Evolutionary conservation across 2,797 vertebrate genomes (phyloP).

Genomic region (Trichosurus vulpecula): DNA sequence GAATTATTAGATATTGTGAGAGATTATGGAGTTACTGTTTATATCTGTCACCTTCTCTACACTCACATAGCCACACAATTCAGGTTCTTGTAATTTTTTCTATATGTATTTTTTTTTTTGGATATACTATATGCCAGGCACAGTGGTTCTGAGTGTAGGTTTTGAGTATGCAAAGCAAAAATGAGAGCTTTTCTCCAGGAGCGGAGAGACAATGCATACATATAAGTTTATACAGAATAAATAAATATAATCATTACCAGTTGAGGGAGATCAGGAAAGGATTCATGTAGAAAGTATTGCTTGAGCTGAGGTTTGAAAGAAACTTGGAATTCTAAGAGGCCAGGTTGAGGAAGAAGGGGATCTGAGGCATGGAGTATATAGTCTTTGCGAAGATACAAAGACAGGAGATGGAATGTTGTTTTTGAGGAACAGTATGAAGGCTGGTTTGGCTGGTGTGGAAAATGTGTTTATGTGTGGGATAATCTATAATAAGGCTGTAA

Average conservation of each 20-base stretch:
- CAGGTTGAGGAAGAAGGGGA: not conserved
- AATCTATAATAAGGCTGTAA: not conserved
- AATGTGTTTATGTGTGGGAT: not conserved
- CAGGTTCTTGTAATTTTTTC: not conserved
- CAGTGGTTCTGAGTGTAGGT: too few species aligned
- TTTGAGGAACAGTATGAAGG: not conserved
- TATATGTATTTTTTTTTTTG: too few species aligned
- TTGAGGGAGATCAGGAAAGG: not conserved
- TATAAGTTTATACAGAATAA: not conserved
- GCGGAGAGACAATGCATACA: not conserved
- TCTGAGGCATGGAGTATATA: not conserved
- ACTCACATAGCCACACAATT: not conserved
- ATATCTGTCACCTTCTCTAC: not conserved
- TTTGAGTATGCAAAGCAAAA: not conserved
- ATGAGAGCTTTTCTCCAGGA: not conserved
- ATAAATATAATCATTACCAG: not conserved
- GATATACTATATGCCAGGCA: not conserved
- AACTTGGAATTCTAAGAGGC: not conserved
- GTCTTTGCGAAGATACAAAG: not conserved
- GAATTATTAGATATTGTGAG: not conserved
- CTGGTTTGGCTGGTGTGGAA: not conserved
- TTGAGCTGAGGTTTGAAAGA: not conserved
- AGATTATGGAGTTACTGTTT: not conserved
- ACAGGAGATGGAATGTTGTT: not conserved
- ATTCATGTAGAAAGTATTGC: not conserved